Evolutionary conservation across 2,797 vertebrate species (phyloP).

Genomic region (Benthosema pterotum): DNA sequence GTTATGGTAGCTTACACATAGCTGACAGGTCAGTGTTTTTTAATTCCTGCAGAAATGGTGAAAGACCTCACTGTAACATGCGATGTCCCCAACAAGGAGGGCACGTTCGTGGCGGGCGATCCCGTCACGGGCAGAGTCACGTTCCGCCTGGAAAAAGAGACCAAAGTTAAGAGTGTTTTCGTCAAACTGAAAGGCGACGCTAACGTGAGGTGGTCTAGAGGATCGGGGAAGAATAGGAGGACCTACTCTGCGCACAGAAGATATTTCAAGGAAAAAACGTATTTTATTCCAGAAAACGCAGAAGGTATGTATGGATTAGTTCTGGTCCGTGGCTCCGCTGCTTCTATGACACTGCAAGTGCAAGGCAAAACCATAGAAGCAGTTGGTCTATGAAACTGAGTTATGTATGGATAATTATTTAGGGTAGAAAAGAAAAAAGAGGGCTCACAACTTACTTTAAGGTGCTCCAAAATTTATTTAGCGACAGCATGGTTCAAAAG

Average conservation of each 20-base stretch:
- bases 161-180: conserved; percentile 81
- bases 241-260: conserved; percentile 84
- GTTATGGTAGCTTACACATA: too few species aligned
- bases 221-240: conserved; percentile 68
- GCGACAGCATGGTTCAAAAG: too few species aligned
- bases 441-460: too few species aligned
- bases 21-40: conserved; percentile 1
- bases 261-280: conserved; percentile 90
- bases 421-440: too few species aligned
- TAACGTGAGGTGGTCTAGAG: conserved; percentile 85
- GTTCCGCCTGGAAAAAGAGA: conserved; percentile 85
- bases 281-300: conserved; percentile 80
- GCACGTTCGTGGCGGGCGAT: conserved; percentile 88
- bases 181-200: conserved; percentile 90
- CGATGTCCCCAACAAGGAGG: conserved; percentile 85
- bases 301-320: conserved; percentile 79
- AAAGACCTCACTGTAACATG: conserved; percentile 85
- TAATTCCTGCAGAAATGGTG: conserved; percentile 80
- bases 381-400: too few species aligned
- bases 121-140: conserved; percentile 85
- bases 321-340: too few species aligned
- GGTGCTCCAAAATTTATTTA: too few species aligned
- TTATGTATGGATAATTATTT: too few species aligned
- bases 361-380: too few species aligned
- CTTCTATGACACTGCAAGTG: too few species aligned